Percentiles rank a stretch among this genome's conserved stretches.
phyloP scores from a whole-genome alignment of 2,888 invertebrate genomes.

The Catonia carolina region DNA sequence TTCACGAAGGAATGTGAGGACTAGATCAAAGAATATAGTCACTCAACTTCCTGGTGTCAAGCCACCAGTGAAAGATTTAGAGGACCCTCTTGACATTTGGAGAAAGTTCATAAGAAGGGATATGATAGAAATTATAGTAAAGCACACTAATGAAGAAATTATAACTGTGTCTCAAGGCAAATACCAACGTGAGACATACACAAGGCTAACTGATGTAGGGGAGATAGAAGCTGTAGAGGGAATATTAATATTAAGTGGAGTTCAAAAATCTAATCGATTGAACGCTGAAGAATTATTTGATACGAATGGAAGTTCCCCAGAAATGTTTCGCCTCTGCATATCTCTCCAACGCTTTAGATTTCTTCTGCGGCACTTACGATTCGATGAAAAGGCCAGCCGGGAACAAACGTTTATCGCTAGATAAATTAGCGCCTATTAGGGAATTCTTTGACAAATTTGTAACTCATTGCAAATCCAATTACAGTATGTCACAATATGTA shows the following conservation, averaged over 20 bases:
- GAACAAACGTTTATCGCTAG: no score
- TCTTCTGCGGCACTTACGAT: constrained; percentile 27
- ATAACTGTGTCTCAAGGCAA: constrained; percentile 26
- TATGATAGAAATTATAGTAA: constrained; percentile 33
- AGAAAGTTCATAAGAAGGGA: constrained; percentile 29
- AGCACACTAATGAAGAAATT: constrained; percentile 35
- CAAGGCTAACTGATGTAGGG: constrained; percentile 26
- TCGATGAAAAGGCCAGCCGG: no score
- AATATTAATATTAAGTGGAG: constrained; percentile 26
- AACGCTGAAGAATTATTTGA: constrained; percentile 31
- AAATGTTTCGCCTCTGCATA: constrained; percentile 32
- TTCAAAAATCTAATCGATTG: constrained; percentile 25
- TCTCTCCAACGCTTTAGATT: constrained; percentile 27
- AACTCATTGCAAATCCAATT: constrained; percentile 34
- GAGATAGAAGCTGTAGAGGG: no score
- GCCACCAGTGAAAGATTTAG: constrained; percentile 30
- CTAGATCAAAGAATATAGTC: constrained; percentile 22
- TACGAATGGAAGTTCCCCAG: constrained; percentile 30
- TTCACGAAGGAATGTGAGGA: constrained; percentile 17
- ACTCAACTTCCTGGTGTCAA: no score
- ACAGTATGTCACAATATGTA: constrained; percentile 27
- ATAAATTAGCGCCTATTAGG: constrained; percentile 33
- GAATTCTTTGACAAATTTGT: constrained; percentile 36
- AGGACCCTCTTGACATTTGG: constrained; percentile 30
- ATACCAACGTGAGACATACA: constrained; percentile 30